Evolutionary conservation across 2,113 vertebrate species (phyloP).

Genomic region (Syngnathus typhle): DNA sequence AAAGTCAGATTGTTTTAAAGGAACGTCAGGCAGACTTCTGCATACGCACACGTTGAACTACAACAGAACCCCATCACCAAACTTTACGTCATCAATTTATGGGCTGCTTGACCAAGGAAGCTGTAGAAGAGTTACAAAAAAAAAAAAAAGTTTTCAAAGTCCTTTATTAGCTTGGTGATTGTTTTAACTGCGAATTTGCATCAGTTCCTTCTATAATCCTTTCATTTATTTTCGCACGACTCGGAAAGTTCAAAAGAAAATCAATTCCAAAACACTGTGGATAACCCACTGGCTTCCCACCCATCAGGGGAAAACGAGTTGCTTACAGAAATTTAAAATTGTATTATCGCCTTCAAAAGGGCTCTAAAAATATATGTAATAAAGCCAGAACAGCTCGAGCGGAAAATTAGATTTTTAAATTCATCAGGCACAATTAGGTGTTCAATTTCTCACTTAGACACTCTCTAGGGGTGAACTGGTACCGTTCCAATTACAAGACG

Average conservation of each 20-base stretch:
- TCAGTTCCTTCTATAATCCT: background rate
- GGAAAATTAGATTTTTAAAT: slow-evolving; percentile 1
- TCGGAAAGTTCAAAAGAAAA: slow-evolving; percentile 2
- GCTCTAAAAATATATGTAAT: background rate
- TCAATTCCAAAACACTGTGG: background rate
- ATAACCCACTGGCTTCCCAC: background rate
- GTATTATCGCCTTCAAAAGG: slow-evolving; percentile 1
- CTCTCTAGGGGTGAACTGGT: background rate
- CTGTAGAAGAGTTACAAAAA: background rate
- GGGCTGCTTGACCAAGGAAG: too few relatives aligned
- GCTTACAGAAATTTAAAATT: background rate
- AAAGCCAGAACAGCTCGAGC: background rate
- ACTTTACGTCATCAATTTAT: too few relatives aligned
- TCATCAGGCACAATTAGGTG: background rate
- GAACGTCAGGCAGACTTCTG: background rate
- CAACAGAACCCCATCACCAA: too few relatives aligned
- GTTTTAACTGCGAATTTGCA: background rate
- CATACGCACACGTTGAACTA: background rate
- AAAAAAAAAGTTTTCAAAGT: background rate
- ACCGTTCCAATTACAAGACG: too few relatives aligned
- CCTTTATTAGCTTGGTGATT: background rate
- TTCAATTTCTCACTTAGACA: slow-evolving; percentile 2
- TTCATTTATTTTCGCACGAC: background rate
- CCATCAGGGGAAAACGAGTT: background rate
- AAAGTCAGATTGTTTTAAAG: background rate